A percentile compares a stretch with the other conserved stretches of the same genome.
These are phyloP conservation scores for Budorcas taxicolor DNA, from an alignment of 2,113 vertebrate species.

Conservation along the genomic window DNA sequence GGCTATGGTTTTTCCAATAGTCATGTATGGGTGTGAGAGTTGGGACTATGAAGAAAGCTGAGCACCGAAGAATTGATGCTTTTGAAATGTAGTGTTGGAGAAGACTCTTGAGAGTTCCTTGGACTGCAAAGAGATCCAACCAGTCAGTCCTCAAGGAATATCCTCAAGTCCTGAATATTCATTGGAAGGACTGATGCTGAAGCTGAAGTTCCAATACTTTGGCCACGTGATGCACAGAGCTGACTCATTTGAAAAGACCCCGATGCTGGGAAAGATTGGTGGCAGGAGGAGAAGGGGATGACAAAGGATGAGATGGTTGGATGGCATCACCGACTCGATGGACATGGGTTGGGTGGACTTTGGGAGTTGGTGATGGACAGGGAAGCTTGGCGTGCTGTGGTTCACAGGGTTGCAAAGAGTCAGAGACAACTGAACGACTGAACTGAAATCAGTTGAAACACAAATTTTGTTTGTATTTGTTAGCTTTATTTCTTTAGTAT, in stretches of 20 bases:
- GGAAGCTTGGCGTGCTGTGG: fast-evolving
- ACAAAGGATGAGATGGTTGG: background rate
- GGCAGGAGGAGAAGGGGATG: background rate
- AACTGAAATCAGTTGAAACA: background rate
- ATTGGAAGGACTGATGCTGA: background rate
- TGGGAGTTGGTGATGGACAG: fast-evolving
- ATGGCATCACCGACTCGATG: background rate
- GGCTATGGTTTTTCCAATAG: background rate
- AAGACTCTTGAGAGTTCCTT: background rate
- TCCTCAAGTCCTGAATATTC: background rate
- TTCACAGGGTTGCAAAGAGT: background rate
- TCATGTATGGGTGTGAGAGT: background rate
- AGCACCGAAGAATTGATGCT: fast-evolving
- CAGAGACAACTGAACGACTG: background rate
- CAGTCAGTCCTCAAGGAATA: background rate
- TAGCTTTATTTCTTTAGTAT: background rate
- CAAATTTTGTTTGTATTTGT: background rate
- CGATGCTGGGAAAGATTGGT: background rate
- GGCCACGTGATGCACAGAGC: background rate
- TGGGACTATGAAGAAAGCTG: background rate
- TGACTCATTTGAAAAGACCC: background rate
- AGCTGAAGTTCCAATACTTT: background rate
- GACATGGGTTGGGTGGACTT: background rate
- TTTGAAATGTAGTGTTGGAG: background rate
- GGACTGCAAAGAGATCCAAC: background rate